Percentiles rank a stretch among this genome's conserved stretches.
Conservation (phyloP, 2,888 invertebrate genomes). For the Drosophila sordidapex region DNA sequence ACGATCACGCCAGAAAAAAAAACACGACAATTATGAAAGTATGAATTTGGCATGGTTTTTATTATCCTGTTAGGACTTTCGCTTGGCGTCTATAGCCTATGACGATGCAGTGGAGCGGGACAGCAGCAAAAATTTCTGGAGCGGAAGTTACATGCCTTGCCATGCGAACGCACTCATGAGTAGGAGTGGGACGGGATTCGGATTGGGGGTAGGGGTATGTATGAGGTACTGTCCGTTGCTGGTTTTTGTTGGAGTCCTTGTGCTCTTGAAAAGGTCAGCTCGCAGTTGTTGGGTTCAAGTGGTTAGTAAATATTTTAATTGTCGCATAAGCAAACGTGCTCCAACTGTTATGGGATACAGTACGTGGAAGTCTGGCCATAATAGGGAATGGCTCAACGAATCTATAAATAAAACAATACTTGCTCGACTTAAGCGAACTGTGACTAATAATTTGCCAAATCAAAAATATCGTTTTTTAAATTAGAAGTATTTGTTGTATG, state of each 20-base stretch:
- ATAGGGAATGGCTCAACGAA: conserved; percentile 39
- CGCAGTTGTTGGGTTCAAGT: conserved; percentile 56
- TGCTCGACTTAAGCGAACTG: not conserved
- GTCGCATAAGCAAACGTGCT: conserved; percentile 31
- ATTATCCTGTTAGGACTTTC: conserved; percentile 7
- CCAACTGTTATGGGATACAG: conserved; percentile 15
- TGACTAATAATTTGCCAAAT: not conserved
- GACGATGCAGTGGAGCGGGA: conserved; percentile 57
- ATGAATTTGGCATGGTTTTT: not conserved
- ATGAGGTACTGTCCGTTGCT: conserved; percentile 5
- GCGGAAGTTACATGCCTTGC: conserved; percentile 70
- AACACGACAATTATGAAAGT: not conserved
- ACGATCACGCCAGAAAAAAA: not conserved
- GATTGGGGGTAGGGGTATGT: not conserved
- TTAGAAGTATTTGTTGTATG: not conserved
- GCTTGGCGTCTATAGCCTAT: conserved; percentile 22
- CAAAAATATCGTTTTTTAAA: not conserved
- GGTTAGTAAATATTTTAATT: conserved; percentile 64
- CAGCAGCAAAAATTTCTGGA: conserved; percentile 68
- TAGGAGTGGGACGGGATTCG: not conserved
- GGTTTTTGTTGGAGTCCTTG: conserved; percentile 7
- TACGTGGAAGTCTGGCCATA: conserved; percentile 13
- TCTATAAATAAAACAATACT: not conserved
- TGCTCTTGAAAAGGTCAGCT: conserved; percentile 60
- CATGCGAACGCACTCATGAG: conserved; percentile 50